Evolutionary conservation across 2,888 invertebrate species (phyloP).

Genomic region (Apoderus coryli): DNA sequence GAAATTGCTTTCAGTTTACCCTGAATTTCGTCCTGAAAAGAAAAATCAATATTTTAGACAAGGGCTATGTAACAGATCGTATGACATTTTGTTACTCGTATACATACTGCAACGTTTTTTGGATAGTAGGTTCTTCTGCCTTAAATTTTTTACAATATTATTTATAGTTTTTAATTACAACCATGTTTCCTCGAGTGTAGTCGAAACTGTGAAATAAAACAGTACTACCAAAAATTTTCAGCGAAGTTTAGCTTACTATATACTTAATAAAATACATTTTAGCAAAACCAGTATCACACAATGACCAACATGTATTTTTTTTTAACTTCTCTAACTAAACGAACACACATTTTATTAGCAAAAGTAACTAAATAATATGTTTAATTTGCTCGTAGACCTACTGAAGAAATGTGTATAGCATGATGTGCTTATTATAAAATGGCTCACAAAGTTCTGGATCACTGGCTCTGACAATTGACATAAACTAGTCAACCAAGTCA

Average conservation of each 20-base stretch:
- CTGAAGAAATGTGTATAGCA: too few relatives aligned
- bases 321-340: too few relatives aligned
- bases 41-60: slow-evolving; percentile 13
- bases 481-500: too few relatives aligned
- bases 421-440: too few relatives aligned
- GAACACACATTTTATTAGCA: too few relatives aligned
- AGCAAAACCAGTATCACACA: too few relatives aligned
- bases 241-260: slow-evolving; percentile 2
- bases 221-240: slow-evolving; percentile 22
- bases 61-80: background rate
- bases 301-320: too few relatives aligned
- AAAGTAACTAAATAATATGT: too few relatives aligned
- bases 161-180: slow-evolving; percentile 9
- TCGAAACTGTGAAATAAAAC: slow-evolving; percentile 28
- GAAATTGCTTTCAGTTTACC: slow-evolving; percentile 69
- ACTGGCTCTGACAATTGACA: too few relatives aligned
- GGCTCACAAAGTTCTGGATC: too few relatives aligned
- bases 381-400: too few relatives aligned
- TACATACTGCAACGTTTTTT: slow-evolving; percentile 4
- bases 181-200: slow-evolving; percentile 13
- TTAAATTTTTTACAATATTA: slow-evolving; percentile 17
- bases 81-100: slow-evolving; percentile 16
- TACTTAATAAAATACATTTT: too few relatives aligned
- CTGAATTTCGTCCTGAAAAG: slow-evolving; percentile 56
- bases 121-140: slow-evolving; percentile 11